Conservation (phyloP, 2,797 vertebrate genomes). For the Eutrigla gurnardus region DNA sequence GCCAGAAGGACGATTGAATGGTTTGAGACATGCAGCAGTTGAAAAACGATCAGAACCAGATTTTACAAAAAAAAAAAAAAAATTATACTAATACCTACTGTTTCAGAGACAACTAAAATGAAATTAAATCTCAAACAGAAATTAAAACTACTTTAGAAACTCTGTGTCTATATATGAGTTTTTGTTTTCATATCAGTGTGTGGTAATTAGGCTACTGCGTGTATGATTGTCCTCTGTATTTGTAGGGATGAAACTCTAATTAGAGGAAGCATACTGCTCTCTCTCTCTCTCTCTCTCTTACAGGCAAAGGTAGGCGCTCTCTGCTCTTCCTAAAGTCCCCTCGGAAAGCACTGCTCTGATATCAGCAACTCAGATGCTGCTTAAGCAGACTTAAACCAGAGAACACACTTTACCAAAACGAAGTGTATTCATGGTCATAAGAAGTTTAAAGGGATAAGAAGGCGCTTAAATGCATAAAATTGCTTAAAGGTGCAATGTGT, state of each 20-base stretch:
- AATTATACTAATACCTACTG: neutral
- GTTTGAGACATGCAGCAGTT: slow-evolving; percentile 50
- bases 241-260: slow-evolving; percentile 52
- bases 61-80: neutral
- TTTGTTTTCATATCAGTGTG: slow-evolving; percentile 11
- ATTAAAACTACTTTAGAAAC: neutral
- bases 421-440: too few relatives aligned
- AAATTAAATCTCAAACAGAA: slow-evolving; percentile 13
- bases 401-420: neutral
- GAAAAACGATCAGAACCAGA: slow-evolving; percentile 1
- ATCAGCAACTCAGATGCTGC: slow-evolving; percentile 44
- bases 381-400: slow-evolving; percentile 21
- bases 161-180: slow-evolving; percentile 7
- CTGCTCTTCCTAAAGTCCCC: slow-evolving; percentile 58
- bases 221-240: slow-evolving; percentile 38
- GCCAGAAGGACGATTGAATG: slow-evolving; percentile 61
- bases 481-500: neutral
- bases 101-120: slow-evolving; percentile 6
- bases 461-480: slow-evolving; percentile 25
- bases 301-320: slow-evolving; percentile 47
- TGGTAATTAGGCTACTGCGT: slow-evolving; percentile 8
- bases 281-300: slow-evolving; percentile 11
- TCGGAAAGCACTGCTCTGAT: slow-evolving; percentile 64
- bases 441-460: neutral
- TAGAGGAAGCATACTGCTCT: slow-evolving; percentile 44